Base-by-base conservation (phyloP, 2,797 vertebrate genomes). In the Acrossocheilus wenchowensis region DNA sequence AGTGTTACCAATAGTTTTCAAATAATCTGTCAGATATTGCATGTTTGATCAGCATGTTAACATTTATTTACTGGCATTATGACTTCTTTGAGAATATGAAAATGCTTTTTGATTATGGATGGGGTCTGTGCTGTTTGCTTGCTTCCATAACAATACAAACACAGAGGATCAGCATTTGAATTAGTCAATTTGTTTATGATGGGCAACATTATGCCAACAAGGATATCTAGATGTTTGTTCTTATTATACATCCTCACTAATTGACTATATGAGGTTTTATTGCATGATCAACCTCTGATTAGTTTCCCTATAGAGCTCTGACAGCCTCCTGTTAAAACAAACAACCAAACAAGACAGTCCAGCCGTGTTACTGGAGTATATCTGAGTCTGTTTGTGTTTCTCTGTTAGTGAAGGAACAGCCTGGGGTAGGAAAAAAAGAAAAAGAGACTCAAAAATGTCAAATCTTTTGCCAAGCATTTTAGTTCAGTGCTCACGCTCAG, bases 301-400 rank as follows among this genome's bases (percentile, higher is more conserved):
- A 48, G 71, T 36, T 86, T 73, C 78, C 43, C 71, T 86, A 86
- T 87, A 86, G 86, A 89, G 79, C 57, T 78, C 82, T 34, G 75
- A 79, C 39, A 71, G 66, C 26, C 64, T 78, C 26, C 48, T 57
- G n/a, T 41, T 69, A 71, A 78, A 34, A 41, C 15, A 68, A 73
- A 43, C 9, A 34, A 57, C 48, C 50, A 72, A 45, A 66, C 72
- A 84, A 68, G 45, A 66, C 19, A 10, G 15, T n/a, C 15, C 80
- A 41, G 48, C 21, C 45, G 7, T 54, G 48, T 36, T 48, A 50
- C 17, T 52, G 45, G 57, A 6, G n/a, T 36, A 64, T 15, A 36
- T 64, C 26, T 75, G 57, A 9, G 4, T 43, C 36, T 54, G 50
- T 72, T 45, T 45, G n/a, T 45, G 78, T 48, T 80, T 66, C 60